phyloP scores from a whole-genome alignment of 2,888 invertebrate species.

The Drosophila cognata region DNA sequence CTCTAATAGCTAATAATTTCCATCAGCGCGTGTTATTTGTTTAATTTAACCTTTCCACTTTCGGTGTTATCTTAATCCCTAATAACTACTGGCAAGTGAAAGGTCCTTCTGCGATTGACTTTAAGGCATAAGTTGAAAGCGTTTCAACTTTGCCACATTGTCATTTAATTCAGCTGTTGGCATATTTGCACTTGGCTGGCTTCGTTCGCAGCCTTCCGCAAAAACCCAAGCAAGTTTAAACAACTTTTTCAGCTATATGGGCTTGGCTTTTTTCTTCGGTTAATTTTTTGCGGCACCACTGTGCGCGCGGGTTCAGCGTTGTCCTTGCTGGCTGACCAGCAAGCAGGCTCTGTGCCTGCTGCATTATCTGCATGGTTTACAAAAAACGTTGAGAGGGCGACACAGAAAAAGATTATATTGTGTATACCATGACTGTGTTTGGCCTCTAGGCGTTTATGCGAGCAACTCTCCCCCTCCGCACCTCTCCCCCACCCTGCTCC shows the following conservation, averaged over 20 bases:
- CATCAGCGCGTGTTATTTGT: not conserved
- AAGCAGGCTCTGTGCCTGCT: constrained; percentile 19
- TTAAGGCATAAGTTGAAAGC: not conserved
- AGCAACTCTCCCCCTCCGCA: not conserved
- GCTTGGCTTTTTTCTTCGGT: constrained; percentile 3
- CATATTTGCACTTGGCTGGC: constrained; percentile 64
- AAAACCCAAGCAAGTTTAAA: constrained; percentile 62
- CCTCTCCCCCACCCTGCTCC: not conserved
- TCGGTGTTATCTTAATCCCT: not conserved
- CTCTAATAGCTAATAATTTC: not conserved
- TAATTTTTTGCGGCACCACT: constrained; percentile 2
- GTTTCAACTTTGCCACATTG: constrained; percentile 44
- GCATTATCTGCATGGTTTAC: constrained; percentile 51
- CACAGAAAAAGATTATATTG: constrained; percentile 76
- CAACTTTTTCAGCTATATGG: constrained; percentile 38
- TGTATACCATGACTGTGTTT: constrained; percentile 63
- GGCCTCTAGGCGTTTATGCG: constrained; percentile 71
- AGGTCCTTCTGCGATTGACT: not conserved
- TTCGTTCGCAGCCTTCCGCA: constrained; percentile 46
- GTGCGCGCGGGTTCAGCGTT: constrained; percentile 9
- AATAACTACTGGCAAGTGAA: not conserved
- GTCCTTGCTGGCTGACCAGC: constrained; percentile 1
- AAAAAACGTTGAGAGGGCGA: constrained; percentile 52
- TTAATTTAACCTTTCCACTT: not conserved
- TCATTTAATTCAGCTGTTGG: constrained; percentile 59